Base-by-base conservation (phyloP, 2,113 vertebrate genomes). In the Centropristis striata region DNA sequence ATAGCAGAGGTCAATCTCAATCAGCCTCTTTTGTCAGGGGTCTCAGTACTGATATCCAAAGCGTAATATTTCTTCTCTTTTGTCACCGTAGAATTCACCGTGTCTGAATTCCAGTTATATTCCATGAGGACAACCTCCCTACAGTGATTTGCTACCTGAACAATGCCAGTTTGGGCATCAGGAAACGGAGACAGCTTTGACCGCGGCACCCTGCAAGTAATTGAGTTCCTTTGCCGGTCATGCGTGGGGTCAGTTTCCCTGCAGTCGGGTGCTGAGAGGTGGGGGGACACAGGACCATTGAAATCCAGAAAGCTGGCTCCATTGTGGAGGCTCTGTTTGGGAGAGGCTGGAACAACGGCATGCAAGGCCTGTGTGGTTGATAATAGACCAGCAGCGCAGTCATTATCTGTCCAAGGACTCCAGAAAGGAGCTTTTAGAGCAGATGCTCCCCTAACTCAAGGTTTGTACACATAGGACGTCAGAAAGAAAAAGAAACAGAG, bases 211-310 rank as follows among this genome's bases (percentile, higher is more conserved):
- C 74, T 84, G 87, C 78, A 83, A 89, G 85, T 88, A 90, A 93
- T 93, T 90, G 91, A 92, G 93, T 92, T 94, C 68, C 80, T 86
- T 84, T 86, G 89, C 70, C 67, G 63, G 78, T 83, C 53, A 68
- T 61, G 70, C 14, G 28, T 32, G 53, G 84, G 81, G 86, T 86
- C 90, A 86, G 32, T 68, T 80, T 89, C 69, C 32, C 39, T 64
- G 75, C 65, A 76, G 71, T 80, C 60, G 28, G 60, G 60, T 47
- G 47, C 57, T 2, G 50, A 12, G 46, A 36, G 27, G 32, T 32
- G 32, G 39, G 32, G 50, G 32, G 20, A 10, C 7, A 55, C 1
- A 0, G 65, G 63, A 55, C 73, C 75, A 79, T 86, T 89, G 78
- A 90, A 88, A 81, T 82, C 59, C 53, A 55, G 75, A 72, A 70